Evolutionary conservation across 2,113 vertebrate genomes (phyloP).

Genomic region (Tylochromis polylepis): DNA sequence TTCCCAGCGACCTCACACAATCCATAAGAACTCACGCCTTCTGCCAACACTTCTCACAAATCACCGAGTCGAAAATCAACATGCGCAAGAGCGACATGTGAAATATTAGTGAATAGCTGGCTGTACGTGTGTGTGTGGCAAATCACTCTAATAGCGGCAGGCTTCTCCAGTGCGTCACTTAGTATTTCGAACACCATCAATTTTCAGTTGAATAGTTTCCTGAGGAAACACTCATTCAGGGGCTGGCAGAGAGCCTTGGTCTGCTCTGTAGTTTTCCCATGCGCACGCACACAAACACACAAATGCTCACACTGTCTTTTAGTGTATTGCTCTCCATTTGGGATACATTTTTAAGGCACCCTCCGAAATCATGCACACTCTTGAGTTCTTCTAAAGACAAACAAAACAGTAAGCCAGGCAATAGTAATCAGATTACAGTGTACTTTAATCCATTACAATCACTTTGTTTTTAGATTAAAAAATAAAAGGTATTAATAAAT

Average conservation of each 20-base stretch:
- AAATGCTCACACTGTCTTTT: not conserved
- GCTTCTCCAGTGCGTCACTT: slow-evolving; percentile 41
- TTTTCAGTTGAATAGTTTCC: slow-evolving; percentile 61
- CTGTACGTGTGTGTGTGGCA: not conserved
- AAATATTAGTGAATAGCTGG: not conserved
- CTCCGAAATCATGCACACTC: not conserved
- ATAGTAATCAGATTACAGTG: not conserved
- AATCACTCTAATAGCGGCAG: slow-evolving; percentile 34
- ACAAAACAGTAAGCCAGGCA: not conserved
- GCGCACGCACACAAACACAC: not conserved
- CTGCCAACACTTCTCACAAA: slow-evolving; percentile 27
- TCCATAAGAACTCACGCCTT: slow-evolving; percentile 14
- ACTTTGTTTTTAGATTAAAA: not conserved
- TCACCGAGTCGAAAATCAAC: slow-evolving; percentile 2
- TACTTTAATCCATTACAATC: not conserved
- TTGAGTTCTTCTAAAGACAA: not conserved
- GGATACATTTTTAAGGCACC: not conserved
- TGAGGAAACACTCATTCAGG: slow-evolving; percentile 56
- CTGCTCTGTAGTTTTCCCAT: slow-evolving; percentile 28
- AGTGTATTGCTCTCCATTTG: not conserved
- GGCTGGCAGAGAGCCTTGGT: slow-evolving; percentile 26
- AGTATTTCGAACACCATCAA: slow-evolving; percentile 48
- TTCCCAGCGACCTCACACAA: slow-evolving; percentile 33
- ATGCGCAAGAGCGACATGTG: slow-evolving; percentile 6
- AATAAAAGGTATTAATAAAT: not conserved